phyloP scores from a whole-genome alignment of 1,140 invertebrate genomes.

The Melitaea cinxia region DNA sequence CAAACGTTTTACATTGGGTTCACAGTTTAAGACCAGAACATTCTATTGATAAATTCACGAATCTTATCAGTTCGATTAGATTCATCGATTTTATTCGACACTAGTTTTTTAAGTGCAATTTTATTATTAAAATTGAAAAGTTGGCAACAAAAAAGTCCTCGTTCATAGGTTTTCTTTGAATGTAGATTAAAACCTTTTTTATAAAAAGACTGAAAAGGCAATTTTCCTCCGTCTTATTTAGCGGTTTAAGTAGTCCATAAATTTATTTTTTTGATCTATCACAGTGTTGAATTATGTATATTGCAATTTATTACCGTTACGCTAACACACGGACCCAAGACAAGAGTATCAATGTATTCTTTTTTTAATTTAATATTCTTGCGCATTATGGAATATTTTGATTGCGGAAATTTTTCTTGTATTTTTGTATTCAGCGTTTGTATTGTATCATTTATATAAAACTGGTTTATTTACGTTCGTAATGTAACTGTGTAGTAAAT shows the following conservation, averaged over 20 bases:
- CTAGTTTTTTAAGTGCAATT: too few species aligned
- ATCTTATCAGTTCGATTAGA: not conserved
- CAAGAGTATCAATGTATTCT: not conserved
- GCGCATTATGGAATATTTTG: constrained; percentile 12
- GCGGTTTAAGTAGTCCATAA: too few species aligned
- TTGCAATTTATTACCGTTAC: too few species aligned
- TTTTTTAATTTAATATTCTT: not conserved
- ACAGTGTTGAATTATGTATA: too few species aligned
- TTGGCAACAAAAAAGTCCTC: too few species aligned
- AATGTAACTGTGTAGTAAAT: not conserved
- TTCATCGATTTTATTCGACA: too few species aligned
- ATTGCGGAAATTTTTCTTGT: not conserved
- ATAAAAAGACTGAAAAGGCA: too few species aligned
- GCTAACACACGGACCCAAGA: not conserved
- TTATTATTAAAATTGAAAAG: too few species aligned
- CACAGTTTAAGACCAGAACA: not conserved
- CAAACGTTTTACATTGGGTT: not conserved
- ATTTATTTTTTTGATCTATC: too few species aligned
- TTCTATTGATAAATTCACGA: not conserved
- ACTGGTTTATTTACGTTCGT: constrained; percentile 14
- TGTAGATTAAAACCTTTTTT: too few species aligned
- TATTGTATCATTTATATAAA: constrained; percentile 13
- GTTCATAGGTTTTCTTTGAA: too few species aligned
- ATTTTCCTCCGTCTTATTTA: too few species aligned
- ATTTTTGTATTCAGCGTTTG: not conserved